Base-by-base conservation (phyloP, 2,888 invertebrate genomes). In the Chrysina gloriosa region DNA sequence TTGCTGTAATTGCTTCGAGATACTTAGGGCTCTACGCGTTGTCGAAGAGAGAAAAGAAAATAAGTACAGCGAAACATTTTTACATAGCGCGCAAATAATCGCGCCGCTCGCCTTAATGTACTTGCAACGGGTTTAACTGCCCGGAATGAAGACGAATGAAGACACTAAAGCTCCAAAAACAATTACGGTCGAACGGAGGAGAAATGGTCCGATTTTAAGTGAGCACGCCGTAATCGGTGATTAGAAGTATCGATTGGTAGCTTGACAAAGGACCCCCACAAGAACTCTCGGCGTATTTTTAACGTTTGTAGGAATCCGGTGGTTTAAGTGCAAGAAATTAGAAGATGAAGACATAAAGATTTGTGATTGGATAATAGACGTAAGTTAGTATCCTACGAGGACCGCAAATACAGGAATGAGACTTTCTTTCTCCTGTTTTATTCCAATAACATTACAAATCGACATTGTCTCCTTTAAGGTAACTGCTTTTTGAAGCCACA, bases 71-170 rank as follows among this genome's bases (percentile, higher is more conserved):
- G n/a, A 19, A 31, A 7, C 31, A 52, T 61, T 61, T 61, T 61
- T 61, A 42, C 14, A 42, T 61, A 36, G 14, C 42, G 9, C 27
- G 21, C 42, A 42, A 42, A 45, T 50, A 27, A 50, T 50, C 5
- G n/a, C n/a, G n/a, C n/a, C n/a, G n/a, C 11, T 27, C 11, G 14
- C 48, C 25, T 50, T 61, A 61, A 61, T 42, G 58, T 39, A 39
- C 58, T 39, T 31, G 31, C 16, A 19, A 42, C 31, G 52, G 21
- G 39, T 42, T 61, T 61, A 61, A 42, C 16, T 27, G 16, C 7
- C 25, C 14, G 39, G 58, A 61, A 61, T 61, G 39, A 61, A 61
- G 58, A 61, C 14, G 27, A 27, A 61, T 61, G 25, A 39, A 42
- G 39, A 42, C 58, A 61, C n/a, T 42, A 42, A 61, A 42, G 6